phyloP scores from a whole-genome alignment of 2,113 vertebrate species.

The Rhynchopsitta pachyrhyncha region DNA sequence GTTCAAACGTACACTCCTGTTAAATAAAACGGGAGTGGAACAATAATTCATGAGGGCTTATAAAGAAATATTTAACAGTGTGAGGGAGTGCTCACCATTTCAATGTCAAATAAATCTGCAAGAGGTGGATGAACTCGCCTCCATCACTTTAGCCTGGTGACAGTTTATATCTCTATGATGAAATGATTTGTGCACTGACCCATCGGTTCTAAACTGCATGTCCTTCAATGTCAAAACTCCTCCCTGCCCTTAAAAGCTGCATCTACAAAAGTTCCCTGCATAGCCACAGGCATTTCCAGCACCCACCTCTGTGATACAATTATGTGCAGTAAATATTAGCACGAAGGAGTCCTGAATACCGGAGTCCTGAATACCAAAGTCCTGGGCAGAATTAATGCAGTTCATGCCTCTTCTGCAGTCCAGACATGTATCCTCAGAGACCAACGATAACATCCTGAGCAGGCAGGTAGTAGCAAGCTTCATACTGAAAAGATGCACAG shows the following conservation, averaged over 20 bases:
- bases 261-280: background rate
- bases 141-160: background rate
- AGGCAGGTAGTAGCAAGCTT: background rate
- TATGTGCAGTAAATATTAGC: conserved; percentile 3
- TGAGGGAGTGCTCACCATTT: background rate
- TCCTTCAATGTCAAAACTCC: background rate
- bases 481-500: background rate
- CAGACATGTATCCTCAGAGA: background rate
- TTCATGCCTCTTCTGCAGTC: background rate
- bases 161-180: background rate
- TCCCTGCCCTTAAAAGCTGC: background rate
- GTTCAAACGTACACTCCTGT: background rate
- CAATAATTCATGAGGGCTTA: background rate
- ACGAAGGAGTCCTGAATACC: background rate
- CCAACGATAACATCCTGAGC: background rate
- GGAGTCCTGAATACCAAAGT: background rate
- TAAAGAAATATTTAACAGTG: background rate
- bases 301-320: background rate
- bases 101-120: background rate
- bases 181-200: background rate
- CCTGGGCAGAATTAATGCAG: conserved; percentile 6
- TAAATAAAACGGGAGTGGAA: background rate
- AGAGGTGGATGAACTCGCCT: background rate
- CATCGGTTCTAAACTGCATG: background rate
- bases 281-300: background rate